Conservation (phyloP, 2,888 invertebrate species). For the Escarpia spicata region DNA sequence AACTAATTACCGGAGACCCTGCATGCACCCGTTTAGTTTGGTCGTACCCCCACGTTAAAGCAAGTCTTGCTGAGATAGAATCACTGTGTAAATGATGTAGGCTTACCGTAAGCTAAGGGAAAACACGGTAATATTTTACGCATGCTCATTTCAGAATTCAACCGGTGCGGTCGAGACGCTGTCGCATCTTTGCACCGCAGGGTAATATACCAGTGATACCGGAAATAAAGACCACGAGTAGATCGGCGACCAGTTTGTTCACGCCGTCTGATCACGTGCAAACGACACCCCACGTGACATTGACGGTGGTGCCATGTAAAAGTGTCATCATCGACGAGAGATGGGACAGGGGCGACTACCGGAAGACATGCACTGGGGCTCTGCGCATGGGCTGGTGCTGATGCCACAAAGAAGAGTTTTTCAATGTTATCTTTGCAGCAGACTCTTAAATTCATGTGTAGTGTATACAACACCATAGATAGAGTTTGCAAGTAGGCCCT, state of each 20-base stretch:
- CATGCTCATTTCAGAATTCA: not conserved
- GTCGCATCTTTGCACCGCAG: not conserved
- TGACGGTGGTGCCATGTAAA: not conserved
- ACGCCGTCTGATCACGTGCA: not conserved
- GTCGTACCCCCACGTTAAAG: not conserved
- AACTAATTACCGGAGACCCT: too few species aligned
- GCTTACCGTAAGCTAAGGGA: not conserved
- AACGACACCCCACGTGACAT: not conserved
- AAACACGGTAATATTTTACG: not conserved
- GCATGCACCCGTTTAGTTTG: too few species aligned
- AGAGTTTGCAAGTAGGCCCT: too few species aligned
- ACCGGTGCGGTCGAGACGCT: not conserved
- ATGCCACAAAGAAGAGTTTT: not conserved
- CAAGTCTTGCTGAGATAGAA: not conserved
- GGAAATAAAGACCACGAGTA: not conserved
- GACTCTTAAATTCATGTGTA: not conserved
- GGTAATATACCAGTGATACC: not conserved
- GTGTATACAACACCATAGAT: too few species aligned
- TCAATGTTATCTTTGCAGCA: not conserved
- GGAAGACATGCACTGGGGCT: not conserved
- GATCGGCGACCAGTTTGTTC: not conserved
- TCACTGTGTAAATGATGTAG: not conserved
- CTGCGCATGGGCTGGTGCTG: conserved; percentile 6
- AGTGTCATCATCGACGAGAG: not conserved
- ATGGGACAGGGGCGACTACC: conserved; percentile 3